Percentiles rank a stretch among this genome's conserved stretches.
Conservation (phyloP, 2,797 vertebrate species). For the Falco peregrinus region DNA sequence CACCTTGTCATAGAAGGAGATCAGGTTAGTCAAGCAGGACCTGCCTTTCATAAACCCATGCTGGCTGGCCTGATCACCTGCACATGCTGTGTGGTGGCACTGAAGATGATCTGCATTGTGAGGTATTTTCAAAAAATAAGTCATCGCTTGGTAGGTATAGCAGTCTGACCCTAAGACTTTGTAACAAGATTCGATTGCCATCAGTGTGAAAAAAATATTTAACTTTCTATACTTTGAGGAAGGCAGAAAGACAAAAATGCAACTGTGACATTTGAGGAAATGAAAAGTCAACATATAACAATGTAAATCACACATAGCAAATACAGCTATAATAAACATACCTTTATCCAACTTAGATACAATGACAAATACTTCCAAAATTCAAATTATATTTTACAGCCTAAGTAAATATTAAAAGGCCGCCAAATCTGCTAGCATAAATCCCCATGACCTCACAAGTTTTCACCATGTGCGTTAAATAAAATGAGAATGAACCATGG, state of each 20-base stretch:
- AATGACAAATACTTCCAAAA: slow-evolving; percentile 69
- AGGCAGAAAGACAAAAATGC: slow-evolving; percentile 60
- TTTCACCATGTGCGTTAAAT: slow-evolving; percentile 51
- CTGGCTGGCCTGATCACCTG: not conserved
- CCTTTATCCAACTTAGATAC: slow-evolving; percentile 67
- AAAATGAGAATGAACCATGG: slow-evolving; percentile 58
- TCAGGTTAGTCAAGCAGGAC: not conserved
- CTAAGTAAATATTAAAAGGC: slow-evolving; percentile 69
- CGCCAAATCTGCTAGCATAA: slow-evolving; percentile 57
- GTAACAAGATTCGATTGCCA: slow-evolving; percentile 22
- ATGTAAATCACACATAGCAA: slow-evolving; percentile 70
- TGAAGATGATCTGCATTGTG: not conserved
- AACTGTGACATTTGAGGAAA: slow-evolving; percentile 66
- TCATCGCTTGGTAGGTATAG: not conserved
- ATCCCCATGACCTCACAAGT: slow-evolving; percentile 37
- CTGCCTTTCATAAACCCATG: not conserved
- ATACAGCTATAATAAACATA: slow-evolving; percentile 70
- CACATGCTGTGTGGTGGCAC: not conserved
- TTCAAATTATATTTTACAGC: slow-evolving; percentile 69
- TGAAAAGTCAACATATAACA: slow-evolving; percentile 70
- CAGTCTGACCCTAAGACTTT: not conserved
- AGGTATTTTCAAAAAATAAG: slow-evolving; percentile 3
- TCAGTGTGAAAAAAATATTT: slow-evolving; percentile 53
- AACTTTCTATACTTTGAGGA: slow-evolving; percentile 57
- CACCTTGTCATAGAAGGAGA: not conserved